phyloP scores from a whole-genome alignment of 2,888 invertebrate genomes.

The Diarsia rubi region DNA sequence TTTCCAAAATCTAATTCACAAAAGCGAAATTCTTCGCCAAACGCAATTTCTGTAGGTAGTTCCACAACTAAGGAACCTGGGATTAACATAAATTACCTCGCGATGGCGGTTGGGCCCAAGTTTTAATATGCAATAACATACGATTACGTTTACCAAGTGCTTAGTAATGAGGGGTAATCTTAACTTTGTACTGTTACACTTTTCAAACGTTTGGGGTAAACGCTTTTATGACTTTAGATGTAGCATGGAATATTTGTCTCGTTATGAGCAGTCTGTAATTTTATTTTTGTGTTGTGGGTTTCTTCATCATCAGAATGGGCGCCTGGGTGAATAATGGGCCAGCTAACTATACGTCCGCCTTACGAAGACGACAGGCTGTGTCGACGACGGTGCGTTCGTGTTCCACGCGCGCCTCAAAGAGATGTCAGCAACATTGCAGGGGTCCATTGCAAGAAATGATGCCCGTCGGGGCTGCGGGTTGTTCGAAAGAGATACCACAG shows the following conservation, averaged over 20 bases:
- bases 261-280: conserved; percentile 1
- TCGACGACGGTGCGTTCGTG: no score
- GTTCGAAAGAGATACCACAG: no score
- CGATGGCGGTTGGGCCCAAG: conserved; percentile 55
- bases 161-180: conserved; percentile 55
- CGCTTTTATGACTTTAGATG: conserved; percentile 21
- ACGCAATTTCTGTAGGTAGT: conserved; percentile 31
- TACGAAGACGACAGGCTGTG: no score
- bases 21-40: conserved; percentile 26
- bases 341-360: no score
- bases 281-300: neutral
- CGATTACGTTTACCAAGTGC: conserved; percentile 59
- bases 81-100: conserved; percentile 66
- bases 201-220: conserved; percentile 43
- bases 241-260: conserved; percentile 13
- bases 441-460: no score
- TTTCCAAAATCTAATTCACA: neutral
- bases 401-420: no score
- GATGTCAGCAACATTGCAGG: no score
- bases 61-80: conserved; percentile 44
- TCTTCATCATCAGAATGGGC: no score
- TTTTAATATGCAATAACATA: conserved; percentile 67
- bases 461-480: no score
- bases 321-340: no score
- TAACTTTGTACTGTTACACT: conserved; percentile 50